A percentile compares a stretch with the other conserved stretches of the same genome.
phyloP scores from a whole-genome alignment of 2,888 invertebrate genomes.

The Chrysopilus asiliformis region DNA sequence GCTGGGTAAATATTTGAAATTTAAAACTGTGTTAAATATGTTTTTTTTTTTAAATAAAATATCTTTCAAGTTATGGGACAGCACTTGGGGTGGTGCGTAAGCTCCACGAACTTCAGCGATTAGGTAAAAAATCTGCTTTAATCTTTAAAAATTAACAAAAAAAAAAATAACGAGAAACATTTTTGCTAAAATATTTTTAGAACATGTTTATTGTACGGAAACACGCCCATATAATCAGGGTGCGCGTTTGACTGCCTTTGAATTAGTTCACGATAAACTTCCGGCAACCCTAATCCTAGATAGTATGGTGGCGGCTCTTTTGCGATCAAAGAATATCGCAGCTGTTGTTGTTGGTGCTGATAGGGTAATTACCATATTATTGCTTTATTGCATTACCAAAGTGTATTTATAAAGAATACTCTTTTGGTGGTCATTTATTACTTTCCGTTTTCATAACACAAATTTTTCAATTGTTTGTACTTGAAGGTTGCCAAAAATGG shows the following conservation, averaged over 20 bases:
- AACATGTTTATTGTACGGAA: constrained; percentile 90
- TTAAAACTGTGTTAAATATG: too few species aligned
- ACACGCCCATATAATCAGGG: constrained; percentile 98
- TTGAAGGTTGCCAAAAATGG: constrained; percentile 79
- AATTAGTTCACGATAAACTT: constrained; percentile 82
- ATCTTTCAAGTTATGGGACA: constrained; percentile 61
- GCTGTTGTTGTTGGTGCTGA: constrained; percentile 98
- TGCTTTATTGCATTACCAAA: constrained; percentile 3
- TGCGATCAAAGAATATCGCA: constrained; percentile 68
- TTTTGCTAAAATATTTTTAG: constrained; percentile 33
- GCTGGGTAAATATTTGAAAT: constrained; percentile 52
- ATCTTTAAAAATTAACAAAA: neutral
- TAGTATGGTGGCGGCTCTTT: constrained; percentile 84
- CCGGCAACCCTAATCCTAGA: constrained; percentile 90
- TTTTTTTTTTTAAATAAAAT: too few species aligned
- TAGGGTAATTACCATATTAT: constrained; percentile 43
- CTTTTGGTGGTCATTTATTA: too few species aligned
- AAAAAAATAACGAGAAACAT: neutral
- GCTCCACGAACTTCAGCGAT: constrained; percentile 52
- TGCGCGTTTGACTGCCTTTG: constrained; percentile 88
- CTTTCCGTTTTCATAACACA: constrained; percentile 1
- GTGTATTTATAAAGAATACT: too few species aligned
- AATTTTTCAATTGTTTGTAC: constrained; percentile 4
- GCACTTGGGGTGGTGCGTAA: constrained; percentile 91
- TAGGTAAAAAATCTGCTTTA: constrained; percentile 58